phyloP scores from a whole-genome alignment of 2,888 invertebrate species.

The Ectemnius cavifrons region DNA sequence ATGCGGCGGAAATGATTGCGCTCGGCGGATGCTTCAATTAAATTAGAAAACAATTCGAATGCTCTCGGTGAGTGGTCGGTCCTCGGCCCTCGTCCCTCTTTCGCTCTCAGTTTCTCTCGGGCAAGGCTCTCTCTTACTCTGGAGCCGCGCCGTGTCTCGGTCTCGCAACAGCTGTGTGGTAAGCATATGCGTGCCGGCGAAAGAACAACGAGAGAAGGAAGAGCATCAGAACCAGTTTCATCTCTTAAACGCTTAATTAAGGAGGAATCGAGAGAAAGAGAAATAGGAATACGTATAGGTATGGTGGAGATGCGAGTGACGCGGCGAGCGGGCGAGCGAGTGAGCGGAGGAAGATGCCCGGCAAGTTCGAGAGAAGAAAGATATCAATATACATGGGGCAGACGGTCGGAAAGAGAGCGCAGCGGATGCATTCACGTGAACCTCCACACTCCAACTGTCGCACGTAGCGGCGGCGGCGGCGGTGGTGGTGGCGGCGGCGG shows the following conservation, averaged over 20 bases:
- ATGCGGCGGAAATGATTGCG: background rate
- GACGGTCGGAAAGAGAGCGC: slow-evolving; percentile 10
- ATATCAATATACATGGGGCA: slow-evolving; percentile 45
- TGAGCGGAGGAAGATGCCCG: slow-evolving; percentile 66
- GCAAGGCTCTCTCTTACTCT: slow-evolving; percentile 18
- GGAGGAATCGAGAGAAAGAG: slow-evolving; percentile 63
- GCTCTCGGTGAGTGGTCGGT: no score
- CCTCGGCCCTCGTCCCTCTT: no score
- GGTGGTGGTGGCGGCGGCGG: slow-evolving; percentile 8
- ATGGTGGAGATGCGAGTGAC: slow-evolving; percentile 62
- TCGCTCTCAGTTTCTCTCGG: no score
- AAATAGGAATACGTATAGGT: slow-evolving; percentile 68
- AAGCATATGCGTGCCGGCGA: slow-evolving; percentile 51
- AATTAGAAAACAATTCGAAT: slow-evolving; percentile 53
- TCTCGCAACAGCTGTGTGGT: slow-evolving; percentile 49
- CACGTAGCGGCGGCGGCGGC: slow-evolving; percentile 3
- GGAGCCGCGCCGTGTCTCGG: slow-evolving; percentile 47
- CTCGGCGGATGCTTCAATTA: slow-evolving; percentile 47
- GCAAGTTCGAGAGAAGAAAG: slow-evolving; percentile 39
- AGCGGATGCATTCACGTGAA: slow-evolving; percentile 1
- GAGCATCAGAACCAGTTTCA: slow-evolving; percentile 74
- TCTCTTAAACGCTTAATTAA: slow-evolving; percentile 78
- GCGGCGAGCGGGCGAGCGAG: slow-evolving; percentile 23
- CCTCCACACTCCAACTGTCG: background rate
- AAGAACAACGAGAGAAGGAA: slow-evolving; percentile 52